Conservation (phyloP, 2,113 vertebrate genomes). For the Corynorhinus townsendii region DNA sequence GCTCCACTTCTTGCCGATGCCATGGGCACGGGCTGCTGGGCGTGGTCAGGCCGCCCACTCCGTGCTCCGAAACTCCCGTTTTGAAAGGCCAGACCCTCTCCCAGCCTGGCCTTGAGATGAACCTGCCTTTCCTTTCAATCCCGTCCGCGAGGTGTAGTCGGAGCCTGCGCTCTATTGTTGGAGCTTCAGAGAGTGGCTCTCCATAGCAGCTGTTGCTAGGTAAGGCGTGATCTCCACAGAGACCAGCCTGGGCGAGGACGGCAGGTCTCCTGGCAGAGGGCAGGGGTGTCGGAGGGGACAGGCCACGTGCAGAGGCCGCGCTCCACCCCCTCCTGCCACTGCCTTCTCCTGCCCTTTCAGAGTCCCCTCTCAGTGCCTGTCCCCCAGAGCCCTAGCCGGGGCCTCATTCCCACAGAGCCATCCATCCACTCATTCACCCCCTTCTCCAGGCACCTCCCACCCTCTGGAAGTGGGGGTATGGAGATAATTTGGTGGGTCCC, state of each 20-base stretch:
- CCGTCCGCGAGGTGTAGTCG: not conserved
- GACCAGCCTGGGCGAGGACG: not conserved
- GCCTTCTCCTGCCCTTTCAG: not conserved
- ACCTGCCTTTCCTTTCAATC: not conserved
- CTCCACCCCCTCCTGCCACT: fast-evolving
- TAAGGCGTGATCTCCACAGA: not conserved
- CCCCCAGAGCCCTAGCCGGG: no score
- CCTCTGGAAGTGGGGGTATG: fast-evolving
- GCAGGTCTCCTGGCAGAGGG: not conserved
- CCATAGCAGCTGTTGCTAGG: constrained; percentile 59
- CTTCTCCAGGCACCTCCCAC: not conserved
- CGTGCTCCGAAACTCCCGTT: fast-evolving
- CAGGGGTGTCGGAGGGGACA: not conserved
- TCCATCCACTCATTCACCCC: fast-evolving
- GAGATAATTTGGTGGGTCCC: fast-evolving
- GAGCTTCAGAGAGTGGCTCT: not conserved
- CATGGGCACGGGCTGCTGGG: fast-evolving
- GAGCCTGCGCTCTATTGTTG: fast-evolving
- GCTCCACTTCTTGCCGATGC: fast-evolving
- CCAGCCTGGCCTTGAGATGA: not conserved
- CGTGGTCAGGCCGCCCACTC: fast-evolving
- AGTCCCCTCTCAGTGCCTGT: not conserved
- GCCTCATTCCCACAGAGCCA: not conserved
- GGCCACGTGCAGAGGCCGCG: fast-evolving
- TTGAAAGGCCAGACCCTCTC: not conserved